phyloP scores from a whole-genome alignment of 2,797 vertebrate species.

The Threskiornis aethiopicus region DNA sequence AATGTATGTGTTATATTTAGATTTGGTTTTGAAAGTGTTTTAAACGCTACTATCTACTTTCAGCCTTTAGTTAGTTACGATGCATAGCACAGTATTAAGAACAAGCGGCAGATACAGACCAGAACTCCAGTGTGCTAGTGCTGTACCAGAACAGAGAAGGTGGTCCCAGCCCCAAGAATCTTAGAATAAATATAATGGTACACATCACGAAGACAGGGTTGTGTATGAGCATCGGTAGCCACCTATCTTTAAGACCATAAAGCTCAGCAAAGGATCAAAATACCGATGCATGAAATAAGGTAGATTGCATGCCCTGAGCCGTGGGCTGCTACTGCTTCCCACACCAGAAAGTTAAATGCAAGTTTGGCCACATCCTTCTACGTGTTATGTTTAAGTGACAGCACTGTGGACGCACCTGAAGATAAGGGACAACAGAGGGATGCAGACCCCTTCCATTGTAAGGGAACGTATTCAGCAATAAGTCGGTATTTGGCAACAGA shows the following conservation, averaged over 20 bases:
- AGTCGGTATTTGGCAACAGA: not conserved
- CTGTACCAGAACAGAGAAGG: not conserved
- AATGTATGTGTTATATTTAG: not conserved
- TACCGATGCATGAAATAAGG: not conserved
- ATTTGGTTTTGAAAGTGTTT: not conserved
- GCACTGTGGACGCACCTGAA: not conserved
- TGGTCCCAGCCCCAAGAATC: not conserved
- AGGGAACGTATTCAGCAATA: not conserved
- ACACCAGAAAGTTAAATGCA: not conserved
- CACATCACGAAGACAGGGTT: not conserved
- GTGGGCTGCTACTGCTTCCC: not conserved
- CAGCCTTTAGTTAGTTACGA: not conserved
- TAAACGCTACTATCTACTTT: not conserved
- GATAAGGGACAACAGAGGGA: not conserved
- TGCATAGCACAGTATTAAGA: not conserved
- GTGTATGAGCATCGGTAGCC: not conserved
- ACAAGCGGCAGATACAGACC: not conserved
- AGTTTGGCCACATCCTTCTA: not conserved
- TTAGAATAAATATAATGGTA: not conserved
- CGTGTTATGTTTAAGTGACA: not conserved
- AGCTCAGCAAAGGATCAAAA: not conserved
- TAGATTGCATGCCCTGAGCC: not conserved
- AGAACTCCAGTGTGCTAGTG: not conserved
- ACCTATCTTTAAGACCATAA: not conserved
- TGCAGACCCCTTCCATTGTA: not conserved